Evolutionary conservation across 2,797 vertebrate species (phyloP).

Genomic region (Enteromius mattozi): DNA sequence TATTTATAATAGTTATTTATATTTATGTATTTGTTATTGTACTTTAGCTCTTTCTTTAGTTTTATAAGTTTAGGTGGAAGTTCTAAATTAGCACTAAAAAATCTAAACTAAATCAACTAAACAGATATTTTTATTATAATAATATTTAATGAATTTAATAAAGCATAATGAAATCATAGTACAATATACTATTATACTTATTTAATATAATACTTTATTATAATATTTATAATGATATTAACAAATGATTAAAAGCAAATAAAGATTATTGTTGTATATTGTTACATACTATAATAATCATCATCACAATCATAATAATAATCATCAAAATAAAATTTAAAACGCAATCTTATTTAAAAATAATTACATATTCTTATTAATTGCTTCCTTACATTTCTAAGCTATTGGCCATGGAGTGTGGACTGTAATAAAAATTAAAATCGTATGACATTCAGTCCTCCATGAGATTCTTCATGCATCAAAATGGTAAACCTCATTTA

Average conservation of each 20-base stretch:
- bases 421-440: constrained; percentile 5
- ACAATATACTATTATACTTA: neutral
- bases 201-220: neutral
- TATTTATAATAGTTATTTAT: neutral
- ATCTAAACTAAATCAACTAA: neutral
- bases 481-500: neutral
- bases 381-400: neutral
- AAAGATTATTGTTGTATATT: neutral
- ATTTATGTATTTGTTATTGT: neutral
- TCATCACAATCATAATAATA: neutral
- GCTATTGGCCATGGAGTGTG: neutral
- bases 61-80: neutral
- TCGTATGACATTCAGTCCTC: neutral
- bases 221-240: neutral
- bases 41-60: neutral
- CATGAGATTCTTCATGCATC: neutral
- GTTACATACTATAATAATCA: neutral
- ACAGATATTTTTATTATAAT: neutral
- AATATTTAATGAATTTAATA: neutral
- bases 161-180: neutral
- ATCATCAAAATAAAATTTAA: too few relatives aligned
- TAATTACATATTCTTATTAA: neutral
- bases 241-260: neutral
- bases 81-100: neutral
- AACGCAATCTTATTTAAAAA: neutral